Conservation (phyloP, 2,888 invertebrate genomes). For the Ormia ochracea region DNA sequence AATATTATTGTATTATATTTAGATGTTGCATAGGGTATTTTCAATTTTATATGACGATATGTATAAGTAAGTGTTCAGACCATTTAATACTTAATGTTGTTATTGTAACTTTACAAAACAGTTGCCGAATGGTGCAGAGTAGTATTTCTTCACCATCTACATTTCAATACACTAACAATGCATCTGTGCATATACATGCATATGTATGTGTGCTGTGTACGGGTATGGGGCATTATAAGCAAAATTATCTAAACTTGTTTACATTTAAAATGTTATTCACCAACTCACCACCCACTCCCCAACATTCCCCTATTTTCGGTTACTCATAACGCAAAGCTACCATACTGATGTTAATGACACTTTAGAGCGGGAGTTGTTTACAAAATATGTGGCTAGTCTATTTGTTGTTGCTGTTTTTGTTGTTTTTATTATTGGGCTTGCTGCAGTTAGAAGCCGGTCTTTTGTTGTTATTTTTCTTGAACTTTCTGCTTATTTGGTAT, state of each 20-base stretch:
- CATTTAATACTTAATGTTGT: background rate
- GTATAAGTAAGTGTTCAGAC: background rate
- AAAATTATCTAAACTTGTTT: slow-evolving; percentile 47
- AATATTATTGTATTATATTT: no score
- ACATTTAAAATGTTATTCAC: slow-evolving; percentile 23
- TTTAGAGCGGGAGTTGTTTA: slow-evolving; percentile 42
- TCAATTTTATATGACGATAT: background rate
- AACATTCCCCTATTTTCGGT: background rate
- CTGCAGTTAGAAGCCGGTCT: slow-evolving; percentile 35
- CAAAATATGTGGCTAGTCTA: slow-evolving; percentile 13
- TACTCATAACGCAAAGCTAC: slow-evolving; percentile 4
- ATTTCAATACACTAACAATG: background rate
- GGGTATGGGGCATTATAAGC: background rate
- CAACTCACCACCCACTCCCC: background rate
- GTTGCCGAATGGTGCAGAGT: slow-evolving; percentile 23
- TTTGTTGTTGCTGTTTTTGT: background rate
- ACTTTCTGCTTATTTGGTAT: slow-evolving; percentile 41
- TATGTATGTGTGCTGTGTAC: background rate
- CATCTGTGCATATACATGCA: no score
- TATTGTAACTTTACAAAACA: background rate
- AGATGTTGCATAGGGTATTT: no score
- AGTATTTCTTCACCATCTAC: background rate
- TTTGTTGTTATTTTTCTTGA: slow-evolving; percentile 20
- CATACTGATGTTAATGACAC: slow-evolving; percentile 20
- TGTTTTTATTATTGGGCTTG: background rate